Percentiles rank a stretch among this genome's conserved stretches.
phyloP scores from a whole-genome alignment of 23 tunicate genomes.

The Ascidia mentula region DNA sequence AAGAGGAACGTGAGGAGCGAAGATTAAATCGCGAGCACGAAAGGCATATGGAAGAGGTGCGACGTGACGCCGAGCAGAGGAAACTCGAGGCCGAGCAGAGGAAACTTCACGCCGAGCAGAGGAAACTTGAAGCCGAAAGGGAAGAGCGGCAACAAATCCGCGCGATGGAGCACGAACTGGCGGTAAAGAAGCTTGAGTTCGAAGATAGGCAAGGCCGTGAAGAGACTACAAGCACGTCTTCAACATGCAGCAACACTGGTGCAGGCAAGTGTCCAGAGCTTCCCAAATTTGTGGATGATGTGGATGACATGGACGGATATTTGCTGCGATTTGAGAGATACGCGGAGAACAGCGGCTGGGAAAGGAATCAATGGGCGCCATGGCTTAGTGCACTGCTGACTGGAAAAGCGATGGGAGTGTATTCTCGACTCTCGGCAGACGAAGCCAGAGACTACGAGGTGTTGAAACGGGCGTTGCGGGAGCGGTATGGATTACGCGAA shows the following conservation, averaged over 20 bases:
- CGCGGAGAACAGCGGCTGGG: too few relatives aligned
- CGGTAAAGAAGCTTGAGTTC: conserved; percentile 1
- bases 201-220: conserved; percentile 17
- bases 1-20: neutral
- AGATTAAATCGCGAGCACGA: neutral
- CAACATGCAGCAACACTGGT: neutral
- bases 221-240: conserved; percentile 14
- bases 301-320: conserved; percentile 19
- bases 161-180: conserved; percentile 12
- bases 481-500: conserved; percentile 15
- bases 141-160: conserved; percentile 9
- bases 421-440: too few relatives aligned
- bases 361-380: neutral
- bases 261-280: conserved; percentile 18
- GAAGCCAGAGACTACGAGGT: conserved; percentile 3
- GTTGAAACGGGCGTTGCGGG: neutral
- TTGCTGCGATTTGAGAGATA: conserved; percentile 16
- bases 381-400: neutral
- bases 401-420: too few relatives aligned
- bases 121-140: neutral
- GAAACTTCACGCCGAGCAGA: neutral
- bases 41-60: neutral
- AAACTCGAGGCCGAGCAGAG: neutral
- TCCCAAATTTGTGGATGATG: conserved; percentile 10
- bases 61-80: neutral